Conservation (phyloP, 2,888 invertebrate genomes). For the Arge pagana region DNA sequence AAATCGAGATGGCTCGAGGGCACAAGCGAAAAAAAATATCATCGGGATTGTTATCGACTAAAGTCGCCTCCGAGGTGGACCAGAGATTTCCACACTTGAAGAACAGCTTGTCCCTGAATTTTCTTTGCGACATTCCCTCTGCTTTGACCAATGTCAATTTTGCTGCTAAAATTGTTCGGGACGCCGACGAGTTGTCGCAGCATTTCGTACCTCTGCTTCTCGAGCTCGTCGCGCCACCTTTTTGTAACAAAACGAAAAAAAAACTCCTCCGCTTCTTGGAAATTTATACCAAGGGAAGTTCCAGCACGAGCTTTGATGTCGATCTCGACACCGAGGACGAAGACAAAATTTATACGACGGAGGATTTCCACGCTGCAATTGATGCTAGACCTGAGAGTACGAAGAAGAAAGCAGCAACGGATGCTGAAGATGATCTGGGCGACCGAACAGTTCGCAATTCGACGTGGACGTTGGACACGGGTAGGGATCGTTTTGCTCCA, state of each 20-base stretch:
- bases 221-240: conserved; percentile 39
- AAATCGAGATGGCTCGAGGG: conserved; percentile 40
- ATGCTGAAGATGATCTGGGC: conserved; percentile 16
- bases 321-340: conserved; percentile 32
- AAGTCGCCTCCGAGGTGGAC: conserved; percentile 37
- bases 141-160: conserved; percentile 42
- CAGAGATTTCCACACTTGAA: conserved; percentile 37
- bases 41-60: conserved; percentile 30
- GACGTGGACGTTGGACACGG: conserved; percentile 41
- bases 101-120: conserved; percentile 38
- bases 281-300: conserved; percentile 49
- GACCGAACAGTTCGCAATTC: conserved; percentile 42
- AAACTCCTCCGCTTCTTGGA: conserved; percentile 38
- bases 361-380: conserved; percentile 54
- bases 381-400: not conserved
- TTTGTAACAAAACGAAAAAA: conserved; percentile 31
- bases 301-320: too few relatives aligned
- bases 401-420: not conserved
- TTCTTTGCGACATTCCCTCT: conserved; percentile 34
- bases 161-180: conserved; percentile 37
- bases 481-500: too few relatives aligned
- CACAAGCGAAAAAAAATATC: conserved; percentile 30
- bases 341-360: conserved; percentile 57
- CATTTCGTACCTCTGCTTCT: conserved; percentile 41
- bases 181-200: conserved; percentile 42